Evolutionary conservation across 1,140 invertebrate species (phyloP).

Genomic region (Solen grandis): DNA sequence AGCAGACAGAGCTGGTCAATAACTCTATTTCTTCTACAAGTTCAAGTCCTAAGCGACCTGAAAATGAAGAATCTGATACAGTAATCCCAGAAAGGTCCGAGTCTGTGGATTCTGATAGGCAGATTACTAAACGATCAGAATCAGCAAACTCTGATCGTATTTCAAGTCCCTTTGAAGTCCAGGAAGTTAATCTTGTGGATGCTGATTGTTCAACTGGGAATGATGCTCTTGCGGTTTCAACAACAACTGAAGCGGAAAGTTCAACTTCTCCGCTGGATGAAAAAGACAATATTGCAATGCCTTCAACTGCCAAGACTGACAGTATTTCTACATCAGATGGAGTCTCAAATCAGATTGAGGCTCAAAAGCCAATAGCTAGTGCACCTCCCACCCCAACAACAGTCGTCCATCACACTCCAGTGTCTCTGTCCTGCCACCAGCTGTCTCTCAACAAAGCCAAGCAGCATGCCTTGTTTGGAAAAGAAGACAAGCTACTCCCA

Average conservation of each 20-base stretch:
- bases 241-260: not conserved
- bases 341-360: not conserved
- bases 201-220: not conserved
- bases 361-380: slow-evolving; percentile 29
- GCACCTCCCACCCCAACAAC: slow-evolving; percentile 44
- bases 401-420: slow-evolving; percentile 53
- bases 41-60: slow-evolving; percentile 50
- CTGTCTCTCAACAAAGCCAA: slow-evolving; percentile 45
- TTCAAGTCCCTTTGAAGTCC: slow-evolving; percentile 15
- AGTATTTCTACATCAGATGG: not conserved
- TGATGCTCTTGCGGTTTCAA: not conserved
- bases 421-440: slow-evolving; percentile 43
- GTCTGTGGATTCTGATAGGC: not conserved
- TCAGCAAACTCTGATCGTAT: slow-evolving; percentile 49
- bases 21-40: slow-evolving; percentile 66
- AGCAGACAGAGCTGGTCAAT: slow-evolving; percentile 77
- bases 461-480: slow-evolving; percentile 31
- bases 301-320: not conserved
- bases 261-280: not conserved
- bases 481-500: not conserved
- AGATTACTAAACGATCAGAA: slow-evolving; percentile 40
- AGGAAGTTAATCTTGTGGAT: not conserved
- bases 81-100: not conserved
- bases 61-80: not conserved
- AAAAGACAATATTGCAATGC: not conserved